Base-by-base conservation (phyloP, 2,797 vertebrate genomes). In the Acropternis orthonyx region DNA sequence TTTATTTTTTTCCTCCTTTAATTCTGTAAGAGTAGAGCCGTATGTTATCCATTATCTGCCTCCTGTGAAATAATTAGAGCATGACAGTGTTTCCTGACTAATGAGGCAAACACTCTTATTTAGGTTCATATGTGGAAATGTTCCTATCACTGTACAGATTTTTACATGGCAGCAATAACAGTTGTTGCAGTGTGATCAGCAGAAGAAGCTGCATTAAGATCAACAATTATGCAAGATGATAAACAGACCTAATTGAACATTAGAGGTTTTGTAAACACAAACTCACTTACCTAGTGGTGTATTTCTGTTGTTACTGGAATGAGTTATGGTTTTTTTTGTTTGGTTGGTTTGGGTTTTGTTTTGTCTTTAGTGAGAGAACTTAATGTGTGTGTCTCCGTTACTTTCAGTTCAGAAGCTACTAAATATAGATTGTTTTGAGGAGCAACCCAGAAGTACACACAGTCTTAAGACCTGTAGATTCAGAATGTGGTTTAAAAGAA, bases 61-160 rank as follows among this genome's bases (percentile, higher is more conserved):
- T 90, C 65, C 74, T 61, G 54, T 68, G 68, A 93, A 95, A 92
- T 94, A 96, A 96, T 97, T 93, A 87, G 76, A 82, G 83, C 83
- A 80, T 83, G 77, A 91, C 21, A 46, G 39, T 86, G 44, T 93
- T 95, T 96, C 80, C 87, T 92, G 78, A 78, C 85, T 95, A 96
- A 97, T 86, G 91, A 96, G 88, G 85, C 85, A 94, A 78, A 73
- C 16, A 49, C 72, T 85, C 51, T 88, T 37, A 32, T 68, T 48
- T 78, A 44, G 46, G 76, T 65, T 89, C 63, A 66, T 75, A 32
- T n/a, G 37, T 85, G 80, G 91, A 96, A 89, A 82, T 63, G 71
- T 78, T 96, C 85, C 66, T 94, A 56, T 84, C 54, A 44, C 71
- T 26, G 52, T 32, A 21, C 32, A 39, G 44, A 15, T 52, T 92